Percentiles rank a stretch among this genome's conserved stretches.
phyloP scores from a whole-genome alignment of 2,888 invertebrate species.

The Dorcus hopei region DNA sequence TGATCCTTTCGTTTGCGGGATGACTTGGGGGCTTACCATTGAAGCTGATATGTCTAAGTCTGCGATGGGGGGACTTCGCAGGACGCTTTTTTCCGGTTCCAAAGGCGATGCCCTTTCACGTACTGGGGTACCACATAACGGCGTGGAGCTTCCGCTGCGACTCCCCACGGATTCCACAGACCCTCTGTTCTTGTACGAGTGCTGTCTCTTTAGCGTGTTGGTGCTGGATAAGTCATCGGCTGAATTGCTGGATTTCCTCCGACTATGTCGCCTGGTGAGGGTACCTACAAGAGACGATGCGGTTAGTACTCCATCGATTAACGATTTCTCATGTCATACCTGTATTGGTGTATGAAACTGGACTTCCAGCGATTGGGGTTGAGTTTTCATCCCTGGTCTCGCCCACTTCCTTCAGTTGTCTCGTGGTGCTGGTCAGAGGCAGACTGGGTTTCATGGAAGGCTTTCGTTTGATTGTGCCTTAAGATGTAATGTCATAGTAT shows the following conservation, averaged over 20 bases:
- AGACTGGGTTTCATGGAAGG: constrained; percentile 91
- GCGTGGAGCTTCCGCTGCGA: constrained; percentile 52
- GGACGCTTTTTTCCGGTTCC: constrained; percentile 38
- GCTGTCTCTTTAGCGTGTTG: constrained; percentile 60
- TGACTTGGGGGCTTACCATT: constrained; percentile 39
- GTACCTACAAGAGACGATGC: constrained; percentile 31
- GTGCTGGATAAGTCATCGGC: constrained; percentile 47
- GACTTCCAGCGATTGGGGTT: constrained; percentile 37
- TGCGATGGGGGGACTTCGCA: constrained; percentile 36
- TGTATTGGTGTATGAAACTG: constrained; percentile 42
- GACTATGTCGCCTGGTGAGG: constrained; percentile 54
- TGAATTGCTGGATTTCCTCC: constrained; percentile 49
- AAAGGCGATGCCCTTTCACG: constrained; percentile 52
- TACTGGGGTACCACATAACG: constrained; percentile 53
- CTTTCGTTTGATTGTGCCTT: constrained; percentile 86
- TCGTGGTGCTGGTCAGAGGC: constrained; percentile 84
- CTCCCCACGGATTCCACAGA: constrained; percentile 51
- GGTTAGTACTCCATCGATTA: too few species aligned
- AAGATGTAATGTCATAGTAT: background rate
- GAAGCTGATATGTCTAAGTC: constrained; percentile 42
- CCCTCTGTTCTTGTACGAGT: constrained; percentile 52
- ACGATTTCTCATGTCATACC: too few species aligned
- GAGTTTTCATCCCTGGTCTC: constrained; percentile 63
- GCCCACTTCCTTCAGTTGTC: constrained; percentile 84
- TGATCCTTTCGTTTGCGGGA: background rate